Percentiles rank a stretch among this genome's conserved stretches.
These are phyloP conservation scores for Harpagifer antarcticus DNA, from an alignment of 2,797 vertebrate species.

Conservation along the genomic window DNA sequence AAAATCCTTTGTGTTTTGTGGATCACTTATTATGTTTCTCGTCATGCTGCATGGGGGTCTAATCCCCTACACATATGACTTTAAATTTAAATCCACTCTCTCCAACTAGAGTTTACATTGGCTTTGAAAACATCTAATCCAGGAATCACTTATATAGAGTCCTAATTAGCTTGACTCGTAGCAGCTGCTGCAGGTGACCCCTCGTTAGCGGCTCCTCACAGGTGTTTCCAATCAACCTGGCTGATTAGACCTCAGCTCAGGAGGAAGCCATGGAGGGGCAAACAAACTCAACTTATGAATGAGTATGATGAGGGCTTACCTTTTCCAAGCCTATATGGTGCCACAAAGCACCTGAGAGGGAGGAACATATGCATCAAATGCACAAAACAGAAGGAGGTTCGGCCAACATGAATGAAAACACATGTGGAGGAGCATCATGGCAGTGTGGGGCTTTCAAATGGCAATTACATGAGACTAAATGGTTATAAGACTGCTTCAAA, in stretches of 20 bases:
- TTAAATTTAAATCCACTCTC: too few relatives aligned
- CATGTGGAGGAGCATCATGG: not conserved
- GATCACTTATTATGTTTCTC: not conserved
- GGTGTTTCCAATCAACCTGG: conserved; percentile 36
- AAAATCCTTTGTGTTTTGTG: not conserved
- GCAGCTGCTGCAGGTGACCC: conserved; percentile 29
- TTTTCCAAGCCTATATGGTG: not conserved
- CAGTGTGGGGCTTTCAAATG: not conserved
- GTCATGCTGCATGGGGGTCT: not conserved
- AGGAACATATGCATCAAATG: not conserved
- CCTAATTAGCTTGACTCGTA: conserved; percentile 28
- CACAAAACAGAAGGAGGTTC: not conserved
- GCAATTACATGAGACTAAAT: not conserved
- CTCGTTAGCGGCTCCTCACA: conserved; percentile 2
- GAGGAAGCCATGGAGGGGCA: not conserved
- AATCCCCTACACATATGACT: not conserved
- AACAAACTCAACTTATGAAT: not conserved
- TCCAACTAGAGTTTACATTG: not conserved
- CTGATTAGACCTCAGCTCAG: conserved; percentile 20
- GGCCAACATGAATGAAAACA: conserved; percentile 1
- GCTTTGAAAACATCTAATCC: not conserved
- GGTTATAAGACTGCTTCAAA: not conserved
- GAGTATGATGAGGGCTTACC: not conserved
- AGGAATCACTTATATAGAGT: not conserved
- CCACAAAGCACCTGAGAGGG: not conserved